Percentiles rank a stretch among this genome's conserved stretches.
Evolutionary conservation across 2,797 vertebrate species (phyloP).

Genomic region (Gallinago stenura): DNA sequence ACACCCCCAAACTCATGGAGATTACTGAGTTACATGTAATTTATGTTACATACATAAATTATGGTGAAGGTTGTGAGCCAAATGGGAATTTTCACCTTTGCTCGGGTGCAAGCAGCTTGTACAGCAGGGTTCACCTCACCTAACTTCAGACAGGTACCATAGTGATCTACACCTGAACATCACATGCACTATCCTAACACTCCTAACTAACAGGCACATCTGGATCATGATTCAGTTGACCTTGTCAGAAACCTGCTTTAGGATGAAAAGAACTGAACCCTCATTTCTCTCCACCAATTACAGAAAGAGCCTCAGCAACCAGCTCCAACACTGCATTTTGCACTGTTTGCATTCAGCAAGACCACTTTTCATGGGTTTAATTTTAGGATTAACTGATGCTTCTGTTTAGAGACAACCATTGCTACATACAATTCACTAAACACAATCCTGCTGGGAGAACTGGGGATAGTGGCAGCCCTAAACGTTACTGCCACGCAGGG

Average conservation of each 20-base stretch:
- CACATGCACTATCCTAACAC: not conserved
- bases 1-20: not conserved
- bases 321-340: not conserved
- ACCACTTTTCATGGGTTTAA: not conserved
- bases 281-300: not conserved
- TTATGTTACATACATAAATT: not conserved
- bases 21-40: not conserved
- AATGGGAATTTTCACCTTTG: not conserved
- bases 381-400: not conserved
- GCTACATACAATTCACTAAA: not conserved
- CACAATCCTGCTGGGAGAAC: not conserved
- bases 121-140: not conserved
- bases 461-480: not conserved
- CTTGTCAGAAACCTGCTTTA: not conserved
- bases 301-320: not conserved
- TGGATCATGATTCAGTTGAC: not conserved
- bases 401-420: not conserved
- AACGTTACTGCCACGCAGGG: not conserved
- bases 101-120: not conserved
- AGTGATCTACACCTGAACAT: not conserved
- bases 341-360: not conserved
- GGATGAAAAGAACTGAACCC: not conserved
- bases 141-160: accelerated
- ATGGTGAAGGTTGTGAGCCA: not conserved
- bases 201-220: not conserved